A percentile compares a stretch with the other conserved stretches of the same genome.
Conservation (phyloP, 2,888 invertebrate species). For the Tricholauxania praeusta region DNA sequence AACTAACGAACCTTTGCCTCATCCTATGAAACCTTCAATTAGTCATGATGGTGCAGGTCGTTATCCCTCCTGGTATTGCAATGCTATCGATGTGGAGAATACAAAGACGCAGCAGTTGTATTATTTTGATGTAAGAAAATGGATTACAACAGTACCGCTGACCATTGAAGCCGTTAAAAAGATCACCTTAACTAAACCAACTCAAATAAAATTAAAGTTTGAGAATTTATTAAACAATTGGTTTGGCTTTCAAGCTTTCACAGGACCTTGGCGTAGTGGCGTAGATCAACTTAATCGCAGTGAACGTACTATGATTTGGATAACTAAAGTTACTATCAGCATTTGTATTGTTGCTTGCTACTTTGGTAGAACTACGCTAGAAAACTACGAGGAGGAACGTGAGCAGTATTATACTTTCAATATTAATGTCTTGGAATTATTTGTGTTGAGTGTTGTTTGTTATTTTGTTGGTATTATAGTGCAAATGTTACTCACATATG, state of each 20-base stretch:
- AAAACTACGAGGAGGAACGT: conserved; percentile 51
- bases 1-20: conserved; percentile 18
- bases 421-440: conserved; percentile 37
- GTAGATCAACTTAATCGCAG: conserved; percentile 40
- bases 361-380: conserved; percentile 47
- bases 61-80: conserved; percentile 56
- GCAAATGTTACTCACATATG: conserved; percentile 23
- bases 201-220: conserved; percentile 17
- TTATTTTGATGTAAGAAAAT: conserved; percentile 46
- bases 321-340: conserved; percentile 27
- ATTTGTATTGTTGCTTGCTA: conserved; percentile 41
- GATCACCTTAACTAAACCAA: background rate
- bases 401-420: conserved; percentile 43
- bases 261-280: conserved; percentile 43
- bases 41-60: conserved; percentile 52
- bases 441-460: conserved; percentile 37
- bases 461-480: conserved; percentile 37
- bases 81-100: conserved; percentile 48
- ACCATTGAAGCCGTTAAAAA: conserved; percentile 6
- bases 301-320: conserved; percentile 45
- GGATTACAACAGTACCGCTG: conserved; percentile 41
- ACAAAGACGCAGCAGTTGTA: conserved; percentile 32
- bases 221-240: conserved; percentile 39
- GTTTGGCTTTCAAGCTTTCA: conserved; percentile 44
- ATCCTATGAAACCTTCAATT: conserved; percentile 37